Base-by-base conservation (phyloP, 2,113 vertebrate species). In the Elephantulus edwardii region DNA sequence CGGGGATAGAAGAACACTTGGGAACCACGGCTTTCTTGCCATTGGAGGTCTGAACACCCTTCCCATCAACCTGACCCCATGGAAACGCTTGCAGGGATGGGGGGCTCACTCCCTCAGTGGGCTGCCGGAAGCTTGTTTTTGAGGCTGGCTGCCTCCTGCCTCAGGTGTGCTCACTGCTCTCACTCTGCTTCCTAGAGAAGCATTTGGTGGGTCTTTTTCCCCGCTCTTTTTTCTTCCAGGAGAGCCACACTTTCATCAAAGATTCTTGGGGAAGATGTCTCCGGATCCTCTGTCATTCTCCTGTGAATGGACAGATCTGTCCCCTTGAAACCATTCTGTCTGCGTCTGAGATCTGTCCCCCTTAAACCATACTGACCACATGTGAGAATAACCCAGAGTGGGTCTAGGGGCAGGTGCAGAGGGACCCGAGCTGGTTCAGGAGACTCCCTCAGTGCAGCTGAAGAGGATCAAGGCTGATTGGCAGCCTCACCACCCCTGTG, bases 401-500 rank as follows among this genome's bases (percentile, higher is more conserved):
- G 58, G 26, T 30, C 68, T 44, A 16, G n/a, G n/a, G n/a, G n/a
- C n/a, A n/a, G n/a, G n/a, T n/a, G n/a, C n/a, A n/a, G n/a, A n/a
- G n/a, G n/a, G n/a, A n/a, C n/a, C n/a, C n/a, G n/a, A n/a, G n/a
- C n/a, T n/a, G n/a, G n/a, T n/a, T n/a, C n/a, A n/a, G n/a, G 50
- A 35, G 44, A 40, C 19, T 16, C 40, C 16, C 0, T 8, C 28
- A 52, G 44, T n/a, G 64, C 17, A 35, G 88, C 19, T 1, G 1
- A 2, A 8, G 48, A n/a, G 40, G 14, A 30, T 5, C 4, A 2
- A 0, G 52, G 24, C 19, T 7, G n/a, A 35, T 42, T 0, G 4
- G 74, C 54, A n/a, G 80, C 35, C 48, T 66, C 28, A 0, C 8
- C 35, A 52, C 50, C 48, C 40, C 86, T 8, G n/a, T 11, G 68